phyloP scores from a whole-genome alignment of 1,140 invertebrate genomes.

The Trichonephila clavipes region DNA sequence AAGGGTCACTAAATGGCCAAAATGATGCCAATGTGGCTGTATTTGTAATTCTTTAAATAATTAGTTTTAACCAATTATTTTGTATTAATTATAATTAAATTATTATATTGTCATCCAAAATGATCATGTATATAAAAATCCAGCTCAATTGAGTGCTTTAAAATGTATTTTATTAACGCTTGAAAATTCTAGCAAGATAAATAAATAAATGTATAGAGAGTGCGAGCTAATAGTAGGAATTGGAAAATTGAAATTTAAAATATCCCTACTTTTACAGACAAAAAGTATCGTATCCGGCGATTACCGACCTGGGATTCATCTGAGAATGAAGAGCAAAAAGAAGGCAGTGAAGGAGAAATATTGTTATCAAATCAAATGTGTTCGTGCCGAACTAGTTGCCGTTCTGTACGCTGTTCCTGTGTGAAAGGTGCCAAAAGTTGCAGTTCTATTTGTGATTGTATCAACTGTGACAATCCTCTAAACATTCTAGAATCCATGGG shows the following conservation, averaged over 20 bases:
- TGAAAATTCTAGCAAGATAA: too few species aligned
- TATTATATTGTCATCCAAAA: too few species aligned
- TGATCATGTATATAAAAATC: too few species aligned
- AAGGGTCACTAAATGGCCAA: too few species aligned
- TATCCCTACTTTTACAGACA: not conserved
- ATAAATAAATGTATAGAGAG: too few species aligned
- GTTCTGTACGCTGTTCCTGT: conserved; percentile 70
- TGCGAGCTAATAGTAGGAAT: too few species aligned
- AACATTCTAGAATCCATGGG: conserved; percentile 72
- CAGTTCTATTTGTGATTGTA: conserved; percentile 63
- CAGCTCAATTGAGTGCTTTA: too few species aligned
- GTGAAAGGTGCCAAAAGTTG: conserved; percentile 74
- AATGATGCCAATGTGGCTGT: too few species aligned
- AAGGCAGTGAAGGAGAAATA: not conserved
- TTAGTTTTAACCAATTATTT: too few species aligned
- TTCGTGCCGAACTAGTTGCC: conserved; percentile 72
- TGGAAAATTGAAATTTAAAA: not conserved
- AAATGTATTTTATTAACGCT: too few species aligned
- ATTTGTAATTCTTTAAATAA: too few species aligned
- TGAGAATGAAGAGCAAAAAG: not conserved
- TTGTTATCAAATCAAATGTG: conserved; percentile 47
- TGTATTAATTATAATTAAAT: too few species aligned
- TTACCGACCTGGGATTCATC: conserved; percentile 42
- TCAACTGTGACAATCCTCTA: conserved; percentile 73
- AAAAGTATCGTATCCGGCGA: conserved; percentile 11